Base-by-base conservation (phyloP, 1,140 invertebrate genomes). In the Drosophila punjabiensis region DNA sequence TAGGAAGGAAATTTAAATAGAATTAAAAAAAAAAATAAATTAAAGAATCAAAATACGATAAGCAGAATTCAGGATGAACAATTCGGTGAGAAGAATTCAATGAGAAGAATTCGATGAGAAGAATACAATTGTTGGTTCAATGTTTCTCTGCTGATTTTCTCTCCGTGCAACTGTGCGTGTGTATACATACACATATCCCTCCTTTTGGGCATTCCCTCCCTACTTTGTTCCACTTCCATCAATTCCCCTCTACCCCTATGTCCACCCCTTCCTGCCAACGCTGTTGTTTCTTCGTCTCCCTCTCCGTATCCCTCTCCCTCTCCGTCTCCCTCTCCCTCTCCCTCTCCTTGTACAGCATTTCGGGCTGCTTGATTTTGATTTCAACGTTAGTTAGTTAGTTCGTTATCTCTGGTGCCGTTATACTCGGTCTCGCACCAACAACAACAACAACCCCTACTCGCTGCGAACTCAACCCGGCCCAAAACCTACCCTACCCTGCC, bases 381-480 rank as follows among this genome's bases (percentile, higher is more conserved):
- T 79, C 84, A 71, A 81, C 47, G 81, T 79, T 88, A 83, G 84
- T 88, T 88, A 88, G 85, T 81, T 88, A 84, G 85, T 84, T 88
- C 85, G 78, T 84, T 88, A 89, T 88, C 85, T 87, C 52, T 33
- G 50, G 28, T 47, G 50, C 50, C 65, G 69, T 65, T 65, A 55
- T 37, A 58, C 52, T 20, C 32, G 32, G 52, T 55, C 30, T 30
- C 32, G 35, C 16, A 56, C 32, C 75, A 67, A 52, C 18, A 65
- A 13, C 75, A 67, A 52, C 18, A 65, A 13, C 50, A 53, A 68
- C 52, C 84, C 35, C 65, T 50, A 61, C 60, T 28, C 20, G 59
- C 28, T 61, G 16, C 24, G 28, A 53, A 28, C 47, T 30, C 28
- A 58, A 55, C 5, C 32, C 30, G 14, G 47, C 18, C 13, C 41